Evolutionary conservation across 2,113 vertebrate species (phyloP).

Genomic region (Abramis brama): DNA sequence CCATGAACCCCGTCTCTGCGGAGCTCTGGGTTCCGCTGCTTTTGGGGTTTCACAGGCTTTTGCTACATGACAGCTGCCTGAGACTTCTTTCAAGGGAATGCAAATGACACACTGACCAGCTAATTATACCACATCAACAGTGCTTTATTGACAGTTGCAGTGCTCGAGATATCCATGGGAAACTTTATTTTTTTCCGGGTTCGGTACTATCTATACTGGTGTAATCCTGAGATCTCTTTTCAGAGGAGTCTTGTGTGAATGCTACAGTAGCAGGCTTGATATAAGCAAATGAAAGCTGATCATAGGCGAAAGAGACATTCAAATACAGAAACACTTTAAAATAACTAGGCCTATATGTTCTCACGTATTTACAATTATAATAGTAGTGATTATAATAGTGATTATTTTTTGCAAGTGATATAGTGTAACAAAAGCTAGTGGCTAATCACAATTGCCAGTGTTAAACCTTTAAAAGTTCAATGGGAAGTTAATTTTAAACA

Average conservation of each 20-base stretch:
- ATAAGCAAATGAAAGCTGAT: background rate
- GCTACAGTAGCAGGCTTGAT: background rate
- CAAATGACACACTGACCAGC: conserved; percentile 70
- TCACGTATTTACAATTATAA: background rate
- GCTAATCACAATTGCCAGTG: background rate
- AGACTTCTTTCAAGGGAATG: conserved; percentile 73
- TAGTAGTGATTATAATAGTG: background rate
- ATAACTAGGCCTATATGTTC: background rate
- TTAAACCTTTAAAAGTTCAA: background rate
- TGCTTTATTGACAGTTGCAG: conserved; percentile 68
- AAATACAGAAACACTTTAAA: background rate
- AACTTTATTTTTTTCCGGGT: conserved; percentile 9
- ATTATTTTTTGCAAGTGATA: background rate
- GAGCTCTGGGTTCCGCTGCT: conserved; percentile 65
- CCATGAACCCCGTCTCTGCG: conserved; percentile 69
- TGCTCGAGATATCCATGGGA: conserved; percentile 67
- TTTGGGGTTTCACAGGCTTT: conserved; percentile 63
- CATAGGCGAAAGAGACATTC: background rate
- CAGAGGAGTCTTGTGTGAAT: background rate
- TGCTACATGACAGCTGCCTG: conserved; percentile 73
- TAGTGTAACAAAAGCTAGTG: background rate
- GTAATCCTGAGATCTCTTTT: background rate
- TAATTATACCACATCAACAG: conserved; percentile 75
- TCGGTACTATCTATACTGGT: background rate
- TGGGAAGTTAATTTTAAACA: too few species aligned